Evolutionary conservation across 2,113 vertebrate genomes (phyloP).

Genomic region (Centropus bengalensis): DNA sequence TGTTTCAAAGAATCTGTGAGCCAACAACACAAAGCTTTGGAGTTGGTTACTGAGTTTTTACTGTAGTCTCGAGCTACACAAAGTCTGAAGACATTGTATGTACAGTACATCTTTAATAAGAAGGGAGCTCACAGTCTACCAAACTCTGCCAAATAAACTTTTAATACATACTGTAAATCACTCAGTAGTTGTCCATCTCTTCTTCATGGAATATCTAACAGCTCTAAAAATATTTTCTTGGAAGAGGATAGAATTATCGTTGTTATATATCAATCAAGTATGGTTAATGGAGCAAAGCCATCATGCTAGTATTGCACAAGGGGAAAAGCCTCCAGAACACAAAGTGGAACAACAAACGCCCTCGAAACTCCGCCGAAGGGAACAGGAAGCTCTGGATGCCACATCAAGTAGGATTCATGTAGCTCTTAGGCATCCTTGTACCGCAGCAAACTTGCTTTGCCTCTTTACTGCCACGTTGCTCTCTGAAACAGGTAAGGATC

Average conservation of each 20-base stretch:
- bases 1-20: slow-evolving; percentile 49
- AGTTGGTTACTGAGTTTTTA: slow-evolving; percentile 70
- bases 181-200: slow-evolving; percentile 62
- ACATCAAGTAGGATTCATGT: not conserved
- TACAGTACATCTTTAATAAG: slow-evolving; percentile 78
- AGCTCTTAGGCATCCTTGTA: slow-evolving; percentile 62
- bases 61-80: slow-evolving; percentile 76
- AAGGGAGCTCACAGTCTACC: slow-evolving; percentile 68
- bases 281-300: slow-evolving; percentile 81
- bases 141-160: slow-evolving; percentile 71
- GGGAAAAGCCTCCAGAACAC: slow-evolving; percentile 74
- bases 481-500: slow-evolving; percentile 53
- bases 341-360: slow-evolving; percentile 72
- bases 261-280: slow-evolving; percentile 77
- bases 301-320: slow-evolving; percentile 84
- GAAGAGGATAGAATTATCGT: slow-evolving; percentile 76
- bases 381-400: slow-evolving; percentile 68
- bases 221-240: slow-evolving; percentile 79
- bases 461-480: slow-evolving; percentile 28
- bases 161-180: slow-evolving; percentile 67
- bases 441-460: slow-evolving; percentile 55
- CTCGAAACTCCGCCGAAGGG: slow-evolving; percentile 53
- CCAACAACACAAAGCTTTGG: slow-evolving; percentile 75
- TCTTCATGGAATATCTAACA: slow-evolving; percentile 70
- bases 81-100: slow-evolving; percentile 77